Evolutionary conservation across 2,113 vertebrate species (phyloP).

Genomic region (Podilymbus podiceps): DNA sequence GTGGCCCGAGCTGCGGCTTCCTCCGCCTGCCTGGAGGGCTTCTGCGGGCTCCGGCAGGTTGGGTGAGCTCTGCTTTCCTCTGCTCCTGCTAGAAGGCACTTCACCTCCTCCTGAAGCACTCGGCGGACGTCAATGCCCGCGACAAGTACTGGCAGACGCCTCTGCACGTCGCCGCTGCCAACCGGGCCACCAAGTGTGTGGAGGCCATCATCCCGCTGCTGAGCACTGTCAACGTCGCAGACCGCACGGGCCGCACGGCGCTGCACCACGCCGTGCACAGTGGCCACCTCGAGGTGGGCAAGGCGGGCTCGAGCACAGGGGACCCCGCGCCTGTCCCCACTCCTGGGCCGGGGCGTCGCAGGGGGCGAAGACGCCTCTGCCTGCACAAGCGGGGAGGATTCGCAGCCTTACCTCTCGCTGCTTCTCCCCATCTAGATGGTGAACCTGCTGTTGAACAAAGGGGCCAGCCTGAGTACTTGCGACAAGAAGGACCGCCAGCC

Average conservation of each 20-base stretch:
- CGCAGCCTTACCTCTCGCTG: neutral
- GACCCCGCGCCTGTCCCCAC: neutral
- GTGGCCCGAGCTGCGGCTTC: neutral
- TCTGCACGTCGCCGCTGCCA: slow-evolving; percentile 91
- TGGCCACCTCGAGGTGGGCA: slow-evolving; percentile 85
- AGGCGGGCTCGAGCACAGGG: accelerated
- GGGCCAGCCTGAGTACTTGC: slow-evolving; percentile 84
- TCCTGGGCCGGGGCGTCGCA: accelerated
- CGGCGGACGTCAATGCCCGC: slow-evolving; percentile 84
- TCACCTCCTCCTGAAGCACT: slow-evolving; percentile 85
- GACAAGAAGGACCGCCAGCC: slow-evolving; percentile 93
- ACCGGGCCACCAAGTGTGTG: slow-evolving; percentile 86
- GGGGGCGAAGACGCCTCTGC: neutral
- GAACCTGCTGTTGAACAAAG: slow-evolving; percentile 88
- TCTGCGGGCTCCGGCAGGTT: accelerated
- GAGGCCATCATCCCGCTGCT: slow-evolving; percentile 84
- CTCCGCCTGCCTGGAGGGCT: neutral
- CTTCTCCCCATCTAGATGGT: slow-evolving; percentile 79
- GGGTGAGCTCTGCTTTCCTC: neutral
- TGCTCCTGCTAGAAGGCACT: slow-evolving; percentile 81
- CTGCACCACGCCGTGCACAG: slow-evolving; percentile 92
- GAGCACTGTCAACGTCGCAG: slow-evolving; percentile 85
- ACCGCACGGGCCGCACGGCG: slow-evolving; percentile 88
- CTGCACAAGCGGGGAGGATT: accelerated
- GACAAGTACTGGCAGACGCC: slow-evolving; percentile 94